phyloP scores from a whole-genome alignment of 2,888 invertebrate species.

The Ectemnius lituratus region DNA sequence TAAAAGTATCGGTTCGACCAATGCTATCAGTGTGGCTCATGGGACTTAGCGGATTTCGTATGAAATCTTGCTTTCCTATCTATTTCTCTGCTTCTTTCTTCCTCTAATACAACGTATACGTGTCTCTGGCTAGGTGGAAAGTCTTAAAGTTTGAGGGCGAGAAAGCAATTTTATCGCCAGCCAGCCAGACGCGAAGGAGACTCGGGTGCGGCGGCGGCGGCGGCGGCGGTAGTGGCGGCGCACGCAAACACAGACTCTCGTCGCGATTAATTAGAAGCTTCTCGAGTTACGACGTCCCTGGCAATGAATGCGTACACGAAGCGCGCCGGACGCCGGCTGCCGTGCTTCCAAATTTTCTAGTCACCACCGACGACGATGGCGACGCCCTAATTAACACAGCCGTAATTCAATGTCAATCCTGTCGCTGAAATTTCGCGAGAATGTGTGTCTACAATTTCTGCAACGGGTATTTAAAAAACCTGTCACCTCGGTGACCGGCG shows the following conservation, averaged over 20 bases:
- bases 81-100: too few species aligned
- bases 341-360: too few species aligned
- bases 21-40: too few species aligned
- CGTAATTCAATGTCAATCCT: too few species aligned
- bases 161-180: constrained; percentile 28
- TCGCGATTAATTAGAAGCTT: constrained; percentile 50
- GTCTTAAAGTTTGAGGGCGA: constrained; percentile 10
- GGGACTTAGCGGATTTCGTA: too few species aligned
- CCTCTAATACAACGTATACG: constrained; percentile 1
- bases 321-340: too few species aligned
- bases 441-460: too few species aligned
- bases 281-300: constrained; percentile 34
- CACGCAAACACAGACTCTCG: constrained; percentile 28
- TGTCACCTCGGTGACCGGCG: constrained; percentile 15
- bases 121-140: constrained; percentile 11
- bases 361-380: too few species aligned
- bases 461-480: constrained; percentile 3
- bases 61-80: too few species aligned
- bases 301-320: constrained; percentile 27
- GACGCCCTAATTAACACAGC: too few species aligned
- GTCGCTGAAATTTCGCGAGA: too few species aligned
- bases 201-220: not conserved
- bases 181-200: constrained; percentile 16
- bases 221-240: constrained; percentile 2
- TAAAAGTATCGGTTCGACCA: too few species aligned